A percentile compares a stretch with the other conserved stretches of the same genome.
Evolutionary conservation across 2,113 vertebrate species (phyloP).

Genomic region (Alaudala cheleensis): DNA sequence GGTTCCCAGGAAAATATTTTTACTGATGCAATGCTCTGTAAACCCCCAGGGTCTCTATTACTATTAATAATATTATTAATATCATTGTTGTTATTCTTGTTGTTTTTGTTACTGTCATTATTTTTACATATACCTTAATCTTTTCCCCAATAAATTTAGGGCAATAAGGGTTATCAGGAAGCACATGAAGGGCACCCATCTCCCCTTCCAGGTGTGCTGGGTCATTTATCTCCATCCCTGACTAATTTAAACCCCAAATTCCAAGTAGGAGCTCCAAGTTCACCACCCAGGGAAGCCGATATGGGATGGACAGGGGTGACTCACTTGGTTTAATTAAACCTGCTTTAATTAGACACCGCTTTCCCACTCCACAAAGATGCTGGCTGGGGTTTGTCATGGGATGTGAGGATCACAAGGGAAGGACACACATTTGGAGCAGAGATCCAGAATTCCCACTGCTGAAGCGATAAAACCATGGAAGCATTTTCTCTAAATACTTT

Average conservation of each 20-base stretch:
- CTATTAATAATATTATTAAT: neutral
- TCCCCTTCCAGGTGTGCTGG: neutral
- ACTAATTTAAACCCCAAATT: neutral
- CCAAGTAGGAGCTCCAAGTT: neutral
- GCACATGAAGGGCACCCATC: accelerated
- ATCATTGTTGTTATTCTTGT: neutral
- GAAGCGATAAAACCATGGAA: neutral
- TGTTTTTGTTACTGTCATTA: neutral
- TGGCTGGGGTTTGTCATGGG: neutral
- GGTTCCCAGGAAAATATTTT: neutral
- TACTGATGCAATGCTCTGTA: neutral
- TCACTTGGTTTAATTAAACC: neutral
- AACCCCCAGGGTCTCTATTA: neutral
- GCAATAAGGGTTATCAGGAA: neutral
- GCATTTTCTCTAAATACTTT: neutral
- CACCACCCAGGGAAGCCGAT: accelerated
- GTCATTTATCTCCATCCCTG: neutral
- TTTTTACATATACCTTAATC: neutral
- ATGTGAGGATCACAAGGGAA: neutral
- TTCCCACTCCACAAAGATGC: neutral
- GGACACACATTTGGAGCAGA: accelerated
- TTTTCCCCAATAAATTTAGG: neutral
- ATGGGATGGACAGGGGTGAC: accelerated
- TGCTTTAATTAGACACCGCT: neutral
- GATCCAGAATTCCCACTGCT: neutral